These are phyloP conservation scores for Incurvaria masculella DNA, from an alignment of 2,888 invertebrate species.

Conservation along the genomic window DNA sequence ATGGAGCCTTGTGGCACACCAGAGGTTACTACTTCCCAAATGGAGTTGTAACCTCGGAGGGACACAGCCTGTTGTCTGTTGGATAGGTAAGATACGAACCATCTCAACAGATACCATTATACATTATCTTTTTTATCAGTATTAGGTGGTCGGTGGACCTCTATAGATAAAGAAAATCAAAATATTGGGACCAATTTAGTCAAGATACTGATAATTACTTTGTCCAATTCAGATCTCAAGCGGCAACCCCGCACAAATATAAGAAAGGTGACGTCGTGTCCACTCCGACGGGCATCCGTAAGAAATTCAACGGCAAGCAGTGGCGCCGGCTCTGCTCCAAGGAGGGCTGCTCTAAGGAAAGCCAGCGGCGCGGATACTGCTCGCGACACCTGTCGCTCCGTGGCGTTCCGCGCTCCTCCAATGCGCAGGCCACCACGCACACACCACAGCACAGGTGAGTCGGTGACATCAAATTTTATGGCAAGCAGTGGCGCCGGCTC, in stretches of 20 bases:
- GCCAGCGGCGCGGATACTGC: conserved; percentile 95
- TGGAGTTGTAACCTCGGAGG: no score
- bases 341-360: conserved; percentile 94
- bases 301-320: conserved; percentile 99
- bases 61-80: no score
- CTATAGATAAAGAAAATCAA: no score
- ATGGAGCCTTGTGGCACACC: no score
- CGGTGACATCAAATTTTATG: conserved; percentile 81
- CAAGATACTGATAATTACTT: no score
- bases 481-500: conserved; percentile 97
- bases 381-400: conserved; percentile 93
- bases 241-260: conserved; percentile 92
- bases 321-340: conserved; percentile 97
- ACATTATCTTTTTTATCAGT: no score
- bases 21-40: no score
- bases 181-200: no score
- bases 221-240: conserved; percentile 66
- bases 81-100: no score
- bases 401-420: conserved; percentile 56
- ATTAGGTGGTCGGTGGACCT: no score
- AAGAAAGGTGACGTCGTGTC: conserved; percentile 97
- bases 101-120: neutral
- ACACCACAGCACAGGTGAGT: conserved; percentile 46
- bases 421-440: conserved; percentile 40
- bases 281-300: conserved; percentile 92